phyloP scores from a whole-genome alignment of 2,797 vertebrate genomes.

The Taeniopygia guttata region DNA sequence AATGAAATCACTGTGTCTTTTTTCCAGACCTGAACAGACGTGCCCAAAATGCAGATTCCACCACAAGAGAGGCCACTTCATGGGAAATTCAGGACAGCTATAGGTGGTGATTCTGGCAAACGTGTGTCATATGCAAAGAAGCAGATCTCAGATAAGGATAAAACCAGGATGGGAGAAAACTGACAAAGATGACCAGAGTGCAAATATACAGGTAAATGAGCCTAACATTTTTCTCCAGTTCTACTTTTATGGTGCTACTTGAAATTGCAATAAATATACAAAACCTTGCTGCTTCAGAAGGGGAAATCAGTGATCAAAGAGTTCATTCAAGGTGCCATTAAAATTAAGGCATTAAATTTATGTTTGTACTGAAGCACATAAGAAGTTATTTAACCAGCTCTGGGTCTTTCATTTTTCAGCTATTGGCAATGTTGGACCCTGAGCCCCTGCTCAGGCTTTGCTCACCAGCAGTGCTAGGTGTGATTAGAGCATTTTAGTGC shows the following conservation, averaged over 20 bases:
- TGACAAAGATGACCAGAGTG: background rate
- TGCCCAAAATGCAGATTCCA: background rate
- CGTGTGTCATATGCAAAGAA: background rate
- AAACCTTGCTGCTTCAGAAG: background rate
- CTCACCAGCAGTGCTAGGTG: background rate
- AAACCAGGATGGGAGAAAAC: background rate
- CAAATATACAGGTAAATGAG: background rate
- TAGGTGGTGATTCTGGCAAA: background rate
- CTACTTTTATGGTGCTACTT: background rate
- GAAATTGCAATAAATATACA: background rate
- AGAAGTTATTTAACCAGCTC: background rate
- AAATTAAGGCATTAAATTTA: background rate
- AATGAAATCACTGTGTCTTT: background rate
- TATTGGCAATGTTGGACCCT: background rate
- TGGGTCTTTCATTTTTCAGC: background rate
- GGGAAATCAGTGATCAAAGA: background rate
- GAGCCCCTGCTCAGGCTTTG: background rate
- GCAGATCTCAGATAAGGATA: background rate
- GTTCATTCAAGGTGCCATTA: background rate
- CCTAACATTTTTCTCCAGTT: background rate
- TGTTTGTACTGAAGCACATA: background rate
- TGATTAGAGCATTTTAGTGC: background rate
- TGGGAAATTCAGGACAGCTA: rapidly evolving
- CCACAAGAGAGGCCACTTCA: background rate
- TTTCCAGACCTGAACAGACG: background rate